Conservation (phyloP, 2,888 invertebrate species). For the Sisyra nigra region DNA sequence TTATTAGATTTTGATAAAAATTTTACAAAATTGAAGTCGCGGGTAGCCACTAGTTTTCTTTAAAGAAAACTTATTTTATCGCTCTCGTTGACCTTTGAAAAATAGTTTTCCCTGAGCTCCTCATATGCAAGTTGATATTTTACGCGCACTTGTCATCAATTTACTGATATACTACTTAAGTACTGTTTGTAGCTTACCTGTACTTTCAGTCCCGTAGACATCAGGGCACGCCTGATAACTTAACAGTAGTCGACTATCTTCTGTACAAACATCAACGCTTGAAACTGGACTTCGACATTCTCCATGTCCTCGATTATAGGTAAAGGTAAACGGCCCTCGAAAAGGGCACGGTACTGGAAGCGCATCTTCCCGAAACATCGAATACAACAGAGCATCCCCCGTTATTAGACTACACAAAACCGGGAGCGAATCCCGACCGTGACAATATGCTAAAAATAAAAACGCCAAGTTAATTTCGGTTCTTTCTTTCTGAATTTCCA, state of each 20-base stretch:
- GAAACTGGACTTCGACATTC: conserved; percentile 81
- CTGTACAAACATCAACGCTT: conserved; percentile 86
- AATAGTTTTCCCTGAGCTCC: too few relatives aligned
- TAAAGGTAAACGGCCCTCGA: conserved; percentile 78
- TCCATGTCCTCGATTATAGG: conserved; percentile 82
- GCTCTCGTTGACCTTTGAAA: too few relatives aligned
- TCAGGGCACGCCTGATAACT: conserved; percentile 91
- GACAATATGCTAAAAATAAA: conserved; percentile 60
- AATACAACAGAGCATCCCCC: conserved; percentile 75
- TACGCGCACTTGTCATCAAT: too few relatives aligned
- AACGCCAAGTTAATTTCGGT: not conserved
- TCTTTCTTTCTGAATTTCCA: conserved; percentile 7
- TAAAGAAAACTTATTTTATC: too few relatives aligned
- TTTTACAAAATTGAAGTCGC: too few relatives aligned
- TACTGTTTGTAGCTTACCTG: conserved; percentile 62
- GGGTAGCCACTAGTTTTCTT: too few relatives aligned
- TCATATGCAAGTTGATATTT: too few relatives aligned
- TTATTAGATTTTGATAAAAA: too few relatives aligned
- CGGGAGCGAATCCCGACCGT: conserved; percentile 55
- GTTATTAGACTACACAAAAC: conserved; percentile 75
- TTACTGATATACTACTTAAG: too few relatives aligned
- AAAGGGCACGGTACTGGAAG: conserved; percentile 81
- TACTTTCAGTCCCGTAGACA: conserved; percentile 78
- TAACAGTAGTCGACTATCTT: conserved; percentile 75
- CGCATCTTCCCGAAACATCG: conserved; percentile 79